Base-by-base conservation (phyloP, 2,888 invertebrate species). In the Nemotelus pantherinus region DNA sequence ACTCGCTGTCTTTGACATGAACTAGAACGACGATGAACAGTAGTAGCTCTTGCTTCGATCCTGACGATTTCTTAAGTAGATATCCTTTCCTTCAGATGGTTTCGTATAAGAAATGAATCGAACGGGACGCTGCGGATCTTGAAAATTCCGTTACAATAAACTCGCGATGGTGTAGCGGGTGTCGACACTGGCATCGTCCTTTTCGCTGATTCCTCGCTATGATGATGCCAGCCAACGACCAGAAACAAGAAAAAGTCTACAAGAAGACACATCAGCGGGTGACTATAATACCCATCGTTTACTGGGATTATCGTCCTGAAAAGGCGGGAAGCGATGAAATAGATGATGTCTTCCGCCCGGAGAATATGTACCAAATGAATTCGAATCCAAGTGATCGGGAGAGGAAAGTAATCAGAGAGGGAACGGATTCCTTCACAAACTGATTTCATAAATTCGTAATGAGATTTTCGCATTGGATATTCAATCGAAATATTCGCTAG, bases 381-480 rank as follows among this genome's bases (percentile, higher is more conserved):
- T 64, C 48, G 39, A 75, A 75, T 43, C 41, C 60, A 44, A 47
- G 45, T 43, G 41, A 57, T n/a, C 39, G 58, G 55, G 43, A 67
- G 60, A 10, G 67, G 47, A 39, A 68, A 48, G 74, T 53, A 50
- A 45, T 44, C 45, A 25, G 57, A 10, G 67, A 76, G 43, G 65
- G 41, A 60, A 60, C n/a, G 58, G 64, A 63, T 64, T 58, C 57
- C 71, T 55, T 68, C 48, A 45, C 60, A 77, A 79, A 79, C 77
- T 79, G 77, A 79, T 77, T 79, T 77, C 67, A 77, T 77, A 77
- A 79, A 77, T 79, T 65, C 67, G 64, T 79, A 79, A 79, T 79
- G 79, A 76, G 76, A 79, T 76, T 77, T 77, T 71, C 67, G 64
- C 77, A 67, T 76, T 50, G 75, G 58, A 76, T 50, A 50, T 71